Conservation (phyloP, 2,888 invertebrate species). For the Cerastis rubricosa region DNA sequence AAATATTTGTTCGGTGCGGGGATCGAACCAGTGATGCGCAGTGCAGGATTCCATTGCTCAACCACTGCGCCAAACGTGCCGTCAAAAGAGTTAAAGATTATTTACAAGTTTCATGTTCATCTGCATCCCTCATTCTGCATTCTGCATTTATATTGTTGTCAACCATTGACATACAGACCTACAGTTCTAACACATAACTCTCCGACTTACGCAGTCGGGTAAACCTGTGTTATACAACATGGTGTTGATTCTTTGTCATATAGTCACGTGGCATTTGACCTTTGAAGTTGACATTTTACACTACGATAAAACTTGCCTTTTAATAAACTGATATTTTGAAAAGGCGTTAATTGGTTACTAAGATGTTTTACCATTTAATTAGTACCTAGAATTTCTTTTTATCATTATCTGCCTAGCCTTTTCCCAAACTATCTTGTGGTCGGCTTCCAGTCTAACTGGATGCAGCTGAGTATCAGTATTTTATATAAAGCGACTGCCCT, state of each 20-base stretch:
- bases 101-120: background rate
- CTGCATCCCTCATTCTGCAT: no score
- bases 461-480: no score
- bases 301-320: background rate
- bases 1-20: no score
- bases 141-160: background rate
- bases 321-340: background rate
- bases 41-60: no score
- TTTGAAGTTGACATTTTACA: constrained; percentile 20
- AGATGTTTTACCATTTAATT: background rate
- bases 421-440: no score
- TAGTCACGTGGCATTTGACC: constrained; percentile 12
- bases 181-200: constrained; percentile 10
- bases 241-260: background rate
- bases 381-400: no score
- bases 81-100: no score
- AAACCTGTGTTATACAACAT: constrained; percentile 15
- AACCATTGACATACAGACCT: constrained; percentile 4
- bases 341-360: background rate
- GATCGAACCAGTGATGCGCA: no score
- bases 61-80: no score
- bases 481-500: no score
- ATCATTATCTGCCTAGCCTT: no score
- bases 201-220: constrained; percentile 4
- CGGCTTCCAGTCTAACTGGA: no score